Conservation (phyloP, 2,797 vertebrate species). For the Eptatretus atami region DNA sequence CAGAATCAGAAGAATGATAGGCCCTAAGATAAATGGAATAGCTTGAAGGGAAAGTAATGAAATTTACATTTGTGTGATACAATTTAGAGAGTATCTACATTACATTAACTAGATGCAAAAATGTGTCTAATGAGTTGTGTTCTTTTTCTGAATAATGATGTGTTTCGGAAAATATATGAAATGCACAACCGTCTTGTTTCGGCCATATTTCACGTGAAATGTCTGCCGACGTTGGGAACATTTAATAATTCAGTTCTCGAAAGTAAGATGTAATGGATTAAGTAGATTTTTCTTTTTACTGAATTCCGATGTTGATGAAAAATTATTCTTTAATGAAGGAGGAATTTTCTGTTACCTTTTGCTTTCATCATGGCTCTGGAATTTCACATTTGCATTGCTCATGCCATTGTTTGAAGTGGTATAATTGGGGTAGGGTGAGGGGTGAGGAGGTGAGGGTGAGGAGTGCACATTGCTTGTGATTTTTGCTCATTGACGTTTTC, state of each 20-base stretch:
- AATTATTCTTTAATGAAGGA: conserved; percentile 2
- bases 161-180: background rate
- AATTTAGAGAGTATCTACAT: too few species aligned
- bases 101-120: background rate
- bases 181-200: conserved; percentile 4
- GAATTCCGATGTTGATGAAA: conserved; percentile 3
- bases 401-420: too few species aligned
- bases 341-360: background rate
- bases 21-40: too few species aligned
- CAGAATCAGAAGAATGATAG: too few species aligned
- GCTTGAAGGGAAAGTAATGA: too few species aligned
- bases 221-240: background rate
- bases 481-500: too few species aligned
- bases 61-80: too few species aligned
- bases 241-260: conserved; percentile 3
- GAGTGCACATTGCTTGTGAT: too few species aligned
- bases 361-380: too few species aligned
- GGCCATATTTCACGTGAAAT: conserved; percentile 2
- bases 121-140: background rate
- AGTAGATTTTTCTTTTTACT: background rate
- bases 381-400: too few species aligned
- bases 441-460: too few species aligned
- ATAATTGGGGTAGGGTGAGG: too few species aligned
- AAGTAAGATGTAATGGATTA: conserved; percentile 2
- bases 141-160: conserved; percentile 1